These are phyloP conservation scores for Melanostigma gelatinosum DNA, from an alignment of 2,113 vertebrate species.

Conservation along the genomic window DNA sequence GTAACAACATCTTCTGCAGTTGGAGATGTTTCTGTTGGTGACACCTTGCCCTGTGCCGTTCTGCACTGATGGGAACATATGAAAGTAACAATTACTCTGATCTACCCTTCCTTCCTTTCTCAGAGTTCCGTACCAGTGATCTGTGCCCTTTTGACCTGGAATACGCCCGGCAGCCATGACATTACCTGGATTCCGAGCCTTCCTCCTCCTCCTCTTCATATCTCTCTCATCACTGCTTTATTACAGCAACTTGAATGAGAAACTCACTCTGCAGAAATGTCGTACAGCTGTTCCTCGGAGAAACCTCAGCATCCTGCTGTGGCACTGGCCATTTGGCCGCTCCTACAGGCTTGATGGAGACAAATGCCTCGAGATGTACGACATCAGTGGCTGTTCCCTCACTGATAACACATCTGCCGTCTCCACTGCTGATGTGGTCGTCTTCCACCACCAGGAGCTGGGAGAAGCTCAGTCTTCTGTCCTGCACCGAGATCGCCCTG, in stretches of 20 bases:
- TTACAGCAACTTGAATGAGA: not conserved
- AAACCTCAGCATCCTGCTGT: conserved; percentile 83
- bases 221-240: conserved; percentile 32
- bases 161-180: conserved; percentile 20
- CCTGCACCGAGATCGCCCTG: conserved; percentile 65
- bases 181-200: not conserved
- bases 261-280: not conserved
- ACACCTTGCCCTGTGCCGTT: not conserved
- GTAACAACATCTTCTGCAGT: not conserved
- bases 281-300: not conserved
- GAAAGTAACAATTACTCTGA: conserved; percentile 3
- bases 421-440: conserved; percentile 80
- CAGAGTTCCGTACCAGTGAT: conserved; percentile 1
- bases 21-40: not conserved
- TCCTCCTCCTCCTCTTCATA: not conserved
- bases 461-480: conserved; percentile 10
- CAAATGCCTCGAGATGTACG: conserved; percentile 71
- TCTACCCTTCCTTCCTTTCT: conserved; percentile 28
- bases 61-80: not conserved
- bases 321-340: conserved; percentile 87
- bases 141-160: conserved; percentile 12
- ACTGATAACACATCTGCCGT: conserved; percentile 73
- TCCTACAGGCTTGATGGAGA: conserved; percentile 73
- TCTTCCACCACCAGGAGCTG: conserved; percentile 88
- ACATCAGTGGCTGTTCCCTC: conserved; percentile 81